Conservation (phyloP, 1,140 invertebrate genomes). For the Yoshiicerus persimilis region DNA sequence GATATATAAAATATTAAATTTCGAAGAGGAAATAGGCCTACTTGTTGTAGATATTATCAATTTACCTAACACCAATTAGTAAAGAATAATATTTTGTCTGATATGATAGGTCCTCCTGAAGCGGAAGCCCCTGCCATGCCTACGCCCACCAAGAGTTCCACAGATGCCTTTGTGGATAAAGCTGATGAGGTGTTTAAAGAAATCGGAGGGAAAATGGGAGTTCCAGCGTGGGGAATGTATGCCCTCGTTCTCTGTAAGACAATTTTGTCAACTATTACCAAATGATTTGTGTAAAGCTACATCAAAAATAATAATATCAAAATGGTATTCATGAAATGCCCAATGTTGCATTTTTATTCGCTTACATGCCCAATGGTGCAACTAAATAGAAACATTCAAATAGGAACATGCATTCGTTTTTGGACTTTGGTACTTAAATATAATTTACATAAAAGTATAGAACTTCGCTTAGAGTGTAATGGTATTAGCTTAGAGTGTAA, state of each 20-base stretch:
- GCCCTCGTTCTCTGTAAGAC: slow-evolving; percentile 68
- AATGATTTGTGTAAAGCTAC: neutral
- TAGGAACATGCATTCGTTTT: no score
- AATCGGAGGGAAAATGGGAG: slow-evolving; percentile 64
- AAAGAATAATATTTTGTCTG: neutral
- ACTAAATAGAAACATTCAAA: no score
- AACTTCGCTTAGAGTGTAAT: no score
- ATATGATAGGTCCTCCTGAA: neutral
- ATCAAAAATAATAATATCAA: no score
- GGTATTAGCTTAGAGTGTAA: no score
- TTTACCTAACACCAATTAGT: neutral
- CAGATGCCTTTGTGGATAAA: slow-evolving; percentile 26
- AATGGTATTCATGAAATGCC: no score
- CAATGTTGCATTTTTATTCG: no score
- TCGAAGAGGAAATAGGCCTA: no score
- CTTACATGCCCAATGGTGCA: no score
- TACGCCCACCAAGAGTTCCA: neutral
- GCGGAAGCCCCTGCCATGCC: neutral
- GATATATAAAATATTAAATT: no score
- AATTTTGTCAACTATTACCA: neutral
- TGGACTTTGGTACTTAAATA: no score
- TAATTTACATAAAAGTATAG: no score
- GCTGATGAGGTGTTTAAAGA: slow-evolving; percentile 56
- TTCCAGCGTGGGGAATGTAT: slow-evolving; percentile 71
- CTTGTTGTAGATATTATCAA: neutral